Base-by-base conservation (phyloP, 2,888 invertebrate genomes). In the Hirtodrosophila trivittata region DNA sequence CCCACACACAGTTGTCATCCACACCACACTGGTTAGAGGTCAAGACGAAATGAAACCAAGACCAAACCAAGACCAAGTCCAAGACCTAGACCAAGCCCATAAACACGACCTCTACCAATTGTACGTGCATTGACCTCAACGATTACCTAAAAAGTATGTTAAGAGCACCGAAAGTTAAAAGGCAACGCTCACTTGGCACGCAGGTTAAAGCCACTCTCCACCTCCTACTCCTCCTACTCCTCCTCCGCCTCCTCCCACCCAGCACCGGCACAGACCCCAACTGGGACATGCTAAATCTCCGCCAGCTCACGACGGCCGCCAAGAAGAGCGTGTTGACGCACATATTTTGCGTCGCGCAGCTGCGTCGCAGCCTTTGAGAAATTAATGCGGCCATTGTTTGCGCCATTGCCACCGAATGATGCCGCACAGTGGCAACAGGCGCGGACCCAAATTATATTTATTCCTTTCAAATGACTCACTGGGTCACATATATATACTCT, bases 111-210 rank as follows among this genome's bases (percentile, higher is more conserved):
- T 55, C 28, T 41, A 49, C 47, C 77, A 69, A 80, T 72, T 69
- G 66, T 5, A 12, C 69, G 86, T 62, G 37, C 86, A 65, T 68
- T 86, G 81, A 77, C 68, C 84, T 65, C 64, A 33, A 38, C 18
- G 18, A 21, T 21, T 21, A 35, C n/a, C 8, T 38, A 38, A 57
- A 66, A 67, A 67, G 25, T 51, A 32, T 46, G 56, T 33, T 41
- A 43, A 14, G 39, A 16, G 39, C 46, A 21, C 43, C 26, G 12
- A 37, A 45, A 32, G 12, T 55, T 28, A 30, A 68, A 72, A 77
- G 76, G 57, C 66, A 68, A 83, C 77, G 65, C 66, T 51, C 42
- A 41, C 49, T 73, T 73, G 58, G 66, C 85, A 77, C 77, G 84
- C 77, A 77, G 84, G 84, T 66, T 60, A 33, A 49, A 21, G 38